A percentile compares a stretch with the other conserved stretches of the same genome.
Evolutionary conservation across 92 coral and sea anemone genomes (phyloP).

Genomic region (Scolanthus callimorphus): DNA sequence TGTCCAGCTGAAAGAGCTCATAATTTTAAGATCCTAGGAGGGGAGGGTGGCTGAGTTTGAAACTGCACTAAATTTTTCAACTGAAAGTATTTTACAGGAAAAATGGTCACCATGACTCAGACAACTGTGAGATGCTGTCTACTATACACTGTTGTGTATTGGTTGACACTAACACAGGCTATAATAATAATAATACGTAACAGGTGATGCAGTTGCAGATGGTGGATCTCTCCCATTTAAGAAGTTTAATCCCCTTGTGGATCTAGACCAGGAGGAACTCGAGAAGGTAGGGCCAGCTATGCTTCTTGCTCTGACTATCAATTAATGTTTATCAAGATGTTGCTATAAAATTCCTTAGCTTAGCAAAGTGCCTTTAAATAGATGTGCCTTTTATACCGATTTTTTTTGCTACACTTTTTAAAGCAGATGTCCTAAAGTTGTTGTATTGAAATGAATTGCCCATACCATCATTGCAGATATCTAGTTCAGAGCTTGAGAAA

Average conservation of each 20-base stretch:
- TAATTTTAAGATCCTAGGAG: no score
- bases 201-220: constrained; percentile 57
- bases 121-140: constrained; percentile 15
- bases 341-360: neutral
- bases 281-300: constrained; percentile 15
- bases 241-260: constrained; percentile 26
- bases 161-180: constrained; percentile 32
- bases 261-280: constrained; percentile 22
- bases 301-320: neutral
- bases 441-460: no score
- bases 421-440: no score
- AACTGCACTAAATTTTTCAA: no score
- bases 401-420: no score
- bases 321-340: neutral
- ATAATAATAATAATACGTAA: neutral
- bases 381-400: neutral
- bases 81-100: no score
- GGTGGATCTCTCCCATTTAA: constrained; percentile 37
- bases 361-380: neutral
- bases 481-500: constrained; percentile 17
- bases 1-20: no score
- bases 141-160: constrained; percentile 16
- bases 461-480: constrained; percentile 28
- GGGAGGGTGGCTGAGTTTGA: no score
- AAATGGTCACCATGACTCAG: no score